Evolutionary conservation across 2,888 invertebrate species (phyloP), one percentile per base, ranked within the genome.

Genomic region (Nipponacmea schrenckii): DNA sequence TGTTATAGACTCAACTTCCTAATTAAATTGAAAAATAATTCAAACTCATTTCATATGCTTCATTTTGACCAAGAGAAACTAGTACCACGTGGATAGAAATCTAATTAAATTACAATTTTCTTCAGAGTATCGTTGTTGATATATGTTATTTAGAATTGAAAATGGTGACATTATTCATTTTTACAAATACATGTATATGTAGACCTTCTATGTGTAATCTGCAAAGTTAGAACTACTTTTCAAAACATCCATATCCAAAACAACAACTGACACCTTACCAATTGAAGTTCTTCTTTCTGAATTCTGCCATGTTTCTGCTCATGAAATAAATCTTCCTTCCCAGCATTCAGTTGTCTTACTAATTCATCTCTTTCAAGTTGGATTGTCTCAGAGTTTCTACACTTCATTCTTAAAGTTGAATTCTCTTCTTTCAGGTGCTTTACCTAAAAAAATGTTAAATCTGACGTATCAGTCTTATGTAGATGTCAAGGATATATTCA

Each of bases 311-410:
- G 77, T 72, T 81, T 85, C 79, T 86, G 85, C 69, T 85, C 86
- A 39, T 80, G 77, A 65, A 85, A 84, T 24, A 86, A 74, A 46
- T 85, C 85, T 39, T 86, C 84, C 72, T 86, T 86, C 48, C 86
- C 79, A 0, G 77, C 63, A 46, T 82, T 81, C 48, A 87, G 74
- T 77, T 87, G 86, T 44, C 83, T 74, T 64, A 84, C 82, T 67
- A 87, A 72, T 74, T 88, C 87, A 70, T 84, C 82, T 64, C 84
- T 64, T 79, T 87, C 85, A 66, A 84, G 78, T 68, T 85, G 81
- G 17, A 83, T 56, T 0, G 79, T 82, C 27, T 85, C 83, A 39
- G 80, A 67, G 63, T 79, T 80, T 15, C 83, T 75, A 27, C 81
- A 67, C 45, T 81, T 75, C 46, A 72, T 69, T 69, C 81, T 81